These are phyloP conservation scores for Cyprinodon tularosa DNA, from an alignment of 2,113 vertebrate genomes.

Conservation along the genomic window DNA sequence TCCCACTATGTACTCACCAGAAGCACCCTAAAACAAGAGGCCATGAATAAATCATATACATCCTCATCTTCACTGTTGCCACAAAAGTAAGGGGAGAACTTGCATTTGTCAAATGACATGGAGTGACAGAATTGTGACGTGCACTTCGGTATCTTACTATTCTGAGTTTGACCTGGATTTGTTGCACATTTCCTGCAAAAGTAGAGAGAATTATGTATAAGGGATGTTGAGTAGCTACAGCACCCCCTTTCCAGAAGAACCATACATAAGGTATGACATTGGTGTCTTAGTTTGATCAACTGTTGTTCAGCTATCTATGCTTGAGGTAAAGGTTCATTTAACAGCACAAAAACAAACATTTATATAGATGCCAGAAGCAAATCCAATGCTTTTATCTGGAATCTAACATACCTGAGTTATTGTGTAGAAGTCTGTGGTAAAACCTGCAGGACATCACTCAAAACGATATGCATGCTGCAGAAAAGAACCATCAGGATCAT, in stretches of 20 bases:
- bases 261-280: background rate
- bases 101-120: slow-evolving; percentile 55
- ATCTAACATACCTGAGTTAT: too few relatives aligned
- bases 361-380: too few relatives aligned
- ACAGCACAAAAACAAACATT: too few relatives aligned
- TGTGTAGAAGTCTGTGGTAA: too few relatives aligned
- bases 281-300: background rate
- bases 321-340: too few relatives aligned
- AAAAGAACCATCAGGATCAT: too few relatives aligned
- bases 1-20: slow-evolving; percentile 70
- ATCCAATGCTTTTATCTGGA: too few relatives aligned
- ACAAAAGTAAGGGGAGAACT: slow-evolving; percentile 55
- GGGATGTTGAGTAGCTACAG: slow-evolving; percentile 5
- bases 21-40: slow-evolving; percentile 64
- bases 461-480: too few relatives aligned
- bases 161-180: slow-evolving; percentile 12
- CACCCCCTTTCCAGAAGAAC: background rate
- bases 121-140: slow-evolving; percentile 46
- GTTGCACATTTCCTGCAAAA: slow-evolving; percentile 20
- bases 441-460: too few relatives aligned
- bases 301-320: too few relatives aligned
- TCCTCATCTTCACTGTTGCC: slow-evolving; percentile 45
- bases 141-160: slow-evolving; percentile 28
- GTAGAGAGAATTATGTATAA: background rate
- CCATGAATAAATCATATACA: slow-evolving; percentile 72